A percentile compares a stretch with the other conserved stretches of the same genome.
Evolutionary conservation across 2,888 invertebrate species (phyloP).

Genomic region (Teleogryllus oceanicus): DNA sequence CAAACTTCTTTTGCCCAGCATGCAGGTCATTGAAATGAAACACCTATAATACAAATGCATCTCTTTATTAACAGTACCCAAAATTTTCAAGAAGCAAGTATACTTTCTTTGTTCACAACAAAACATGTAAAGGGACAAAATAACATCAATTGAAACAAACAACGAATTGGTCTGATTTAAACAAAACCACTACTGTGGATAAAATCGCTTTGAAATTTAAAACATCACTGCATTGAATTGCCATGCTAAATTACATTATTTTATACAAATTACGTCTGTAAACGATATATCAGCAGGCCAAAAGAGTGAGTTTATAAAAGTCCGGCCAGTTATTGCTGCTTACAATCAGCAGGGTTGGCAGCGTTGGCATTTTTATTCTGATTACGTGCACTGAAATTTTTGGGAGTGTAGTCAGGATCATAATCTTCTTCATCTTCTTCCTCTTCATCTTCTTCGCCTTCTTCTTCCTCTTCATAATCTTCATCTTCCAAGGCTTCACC

Average conservation of each 20-base stretch:
- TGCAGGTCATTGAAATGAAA: slow-evolving; percentile 18
- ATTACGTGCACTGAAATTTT: slow-evolving; percentile 22
- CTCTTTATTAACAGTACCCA: slow-evolving; percentile 38
- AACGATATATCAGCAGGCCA: background rate
- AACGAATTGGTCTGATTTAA: background rate
- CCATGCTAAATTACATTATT: slow-evolving; percentile 18
- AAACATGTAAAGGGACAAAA: slow-evolving; percentile 20
- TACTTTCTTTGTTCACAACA: slow-evolving; percentile 26
- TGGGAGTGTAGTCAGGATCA: slow-evolving; percentile 55
- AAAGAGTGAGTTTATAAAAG: background rate
- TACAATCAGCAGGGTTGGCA: slow-evolving; percentile 62
- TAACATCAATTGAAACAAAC: slow-evolving; percentile 7
- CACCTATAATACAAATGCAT: slow-evolving; percentile 29
- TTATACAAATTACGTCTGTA: slow-evolving; percentile 12
- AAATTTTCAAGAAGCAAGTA: slow-evolving; percentile 31
- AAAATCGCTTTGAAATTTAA: background rate
- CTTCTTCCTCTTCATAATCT: slow-evolving; percentile 44
- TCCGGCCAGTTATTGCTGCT: slow-evolving; percentile 59
- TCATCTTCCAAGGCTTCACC: slow-evolving; percentile 67
- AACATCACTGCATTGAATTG: background rate
- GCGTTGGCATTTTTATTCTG: slow-evolving; percentile 25
- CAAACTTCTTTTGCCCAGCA: background rate
- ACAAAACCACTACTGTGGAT: slow-evolving; percentile 11
- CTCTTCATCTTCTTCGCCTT: slow-evolving; percentile 43
- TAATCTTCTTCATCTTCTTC: slow-evolving; percentile 58